Conservation (phyloP, 2,888 invertebrate genomes). For the Harpagoxenus sublaevis region DNA sequence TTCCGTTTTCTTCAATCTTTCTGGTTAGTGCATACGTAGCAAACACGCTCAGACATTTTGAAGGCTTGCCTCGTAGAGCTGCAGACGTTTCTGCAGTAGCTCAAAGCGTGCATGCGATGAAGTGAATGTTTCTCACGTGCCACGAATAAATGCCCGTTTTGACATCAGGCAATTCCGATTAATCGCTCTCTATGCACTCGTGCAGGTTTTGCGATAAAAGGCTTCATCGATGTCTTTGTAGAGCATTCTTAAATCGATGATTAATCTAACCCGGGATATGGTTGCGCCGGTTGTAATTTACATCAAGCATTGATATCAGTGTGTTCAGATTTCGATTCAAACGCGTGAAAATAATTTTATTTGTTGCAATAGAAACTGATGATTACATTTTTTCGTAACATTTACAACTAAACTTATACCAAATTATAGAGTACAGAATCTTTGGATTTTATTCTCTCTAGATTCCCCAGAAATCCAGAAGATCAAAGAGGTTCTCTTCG, state of each 20-base stretch:
- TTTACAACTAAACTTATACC: not conserved
- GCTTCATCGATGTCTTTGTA: not conserved
- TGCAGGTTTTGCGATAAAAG: slow-evolving; percentile 11
- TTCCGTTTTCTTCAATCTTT: slow-evolving; percentile 9
- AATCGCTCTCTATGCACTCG: slow-evolving; percentile 16
- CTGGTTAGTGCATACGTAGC: slow-evolving; percentile 27
- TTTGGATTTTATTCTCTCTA: slow-evolving; percentile 5
- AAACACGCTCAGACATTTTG: slow-evolving; percentile 22
- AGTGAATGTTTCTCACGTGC: slow-evolving; percentile 53
- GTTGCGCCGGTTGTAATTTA: slow-evolving; percentile 3
- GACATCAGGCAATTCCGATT: slow-evolving; percentile 1
- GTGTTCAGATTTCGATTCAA: not conserved
- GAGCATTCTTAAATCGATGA: slow-evolving; percentile 3
- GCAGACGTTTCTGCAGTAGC: slow-evolving; percentile 66
- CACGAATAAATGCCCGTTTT: not conserved
- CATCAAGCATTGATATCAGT: not conserved
- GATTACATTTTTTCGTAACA: not conserved
- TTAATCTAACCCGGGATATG: slow-evolving; percentile 29
- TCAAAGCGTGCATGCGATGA: slow-evolving; percentile 81
- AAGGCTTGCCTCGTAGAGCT: slow-evolving; percentile 39
- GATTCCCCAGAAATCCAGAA: not conserved
- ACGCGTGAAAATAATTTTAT: not conserved
- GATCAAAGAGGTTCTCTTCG: not conserved
- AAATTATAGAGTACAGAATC: not conserved
- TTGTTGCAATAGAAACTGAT: not conserved